Conservation (phyloP, 2,113 vertebrate genomes). For the Cyprinodon variegatus region DNA sequence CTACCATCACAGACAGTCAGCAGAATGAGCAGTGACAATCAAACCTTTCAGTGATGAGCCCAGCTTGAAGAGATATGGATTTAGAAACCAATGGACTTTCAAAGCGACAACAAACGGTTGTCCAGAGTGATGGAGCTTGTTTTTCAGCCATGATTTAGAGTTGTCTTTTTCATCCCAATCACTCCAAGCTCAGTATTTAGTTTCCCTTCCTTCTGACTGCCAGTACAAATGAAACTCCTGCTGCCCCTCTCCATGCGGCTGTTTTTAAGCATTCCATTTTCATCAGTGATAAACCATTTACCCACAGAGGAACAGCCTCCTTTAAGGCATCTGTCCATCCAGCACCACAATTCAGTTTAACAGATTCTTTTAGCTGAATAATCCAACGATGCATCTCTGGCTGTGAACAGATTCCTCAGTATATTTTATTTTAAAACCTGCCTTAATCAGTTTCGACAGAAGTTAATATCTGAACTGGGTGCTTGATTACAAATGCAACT, state of each 20-base stretch:
- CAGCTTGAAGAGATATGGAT: background rate
- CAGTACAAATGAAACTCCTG: background rate
- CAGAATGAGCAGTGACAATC: constrained; percentile 91
- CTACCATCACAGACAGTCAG: constrained; percentile 87
- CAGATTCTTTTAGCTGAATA: background rate
- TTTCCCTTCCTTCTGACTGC: background rate
- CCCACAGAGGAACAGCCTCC: background rate
- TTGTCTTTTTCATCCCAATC: background rate
- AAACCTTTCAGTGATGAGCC: background rate
- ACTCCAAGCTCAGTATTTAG: background rate
- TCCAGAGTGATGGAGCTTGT: background rate
- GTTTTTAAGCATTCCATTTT: constrained; percentile 48
- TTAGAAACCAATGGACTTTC: constrained; percentile 16
- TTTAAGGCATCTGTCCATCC: background rate
- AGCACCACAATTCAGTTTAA: background rate
- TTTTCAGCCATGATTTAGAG: background rate
- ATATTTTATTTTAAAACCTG: background rate
- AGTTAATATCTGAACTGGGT: background rate
- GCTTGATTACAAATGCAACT: background rate
- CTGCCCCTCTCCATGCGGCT: constrained; percentile 5
- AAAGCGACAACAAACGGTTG: background rate
- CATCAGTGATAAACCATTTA: background rate
- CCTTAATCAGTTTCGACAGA: background rate
- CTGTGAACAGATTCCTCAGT: background rate
- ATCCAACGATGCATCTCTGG: background rate